phyloP scores from a whole-genome alignment of 2,797 vertebrate genomes.

The Enteromius argenteus region DNA sequence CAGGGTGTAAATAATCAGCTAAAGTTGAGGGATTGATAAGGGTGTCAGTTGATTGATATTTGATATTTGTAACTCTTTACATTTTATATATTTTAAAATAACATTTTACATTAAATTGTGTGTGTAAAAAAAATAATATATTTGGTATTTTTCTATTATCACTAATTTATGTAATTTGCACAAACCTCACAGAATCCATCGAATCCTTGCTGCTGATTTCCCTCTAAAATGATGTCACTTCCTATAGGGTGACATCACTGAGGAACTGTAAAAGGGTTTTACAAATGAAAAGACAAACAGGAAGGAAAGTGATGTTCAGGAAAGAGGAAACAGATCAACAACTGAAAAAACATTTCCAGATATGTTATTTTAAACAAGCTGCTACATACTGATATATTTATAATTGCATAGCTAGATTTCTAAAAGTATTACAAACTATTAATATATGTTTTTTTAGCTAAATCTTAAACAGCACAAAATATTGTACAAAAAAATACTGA shows the following conservation, averaged over 20 bases:
- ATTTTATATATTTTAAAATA: not conserved
- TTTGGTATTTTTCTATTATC: not conserved
- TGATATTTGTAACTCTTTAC: not conserved
- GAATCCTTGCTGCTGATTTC: not conserved
- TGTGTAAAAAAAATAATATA: not conserved
- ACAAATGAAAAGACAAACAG: not conserved
- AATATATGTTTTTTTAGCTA: not conserved
- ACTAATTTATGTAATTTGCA: not conserved
- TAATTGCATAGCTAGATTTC: not conserved
- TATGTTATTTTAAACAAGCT: not conserved
- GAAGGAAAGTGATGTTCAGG: not conserved
- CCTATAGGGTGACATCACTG: not conserved
- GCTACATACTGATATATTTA: too few species aligned
- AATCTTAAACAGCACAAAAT: not conserved
- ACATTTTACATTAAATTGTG: not conserved
- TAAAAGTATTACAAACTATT: not conserved
- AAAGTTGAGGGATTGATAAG: not conserved
- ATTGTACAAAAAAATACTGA: not conserved
- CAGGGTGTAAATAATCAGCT: not conserved
- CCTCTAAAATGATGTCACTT: constrained; percentile 23
- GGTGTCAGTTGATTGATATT: not conserved
- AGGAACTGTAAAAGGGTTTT: not conserved
- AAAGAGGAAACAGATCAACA: not conserved
- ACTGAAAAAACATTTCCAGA: not conserved
- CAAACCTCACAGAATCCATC: not conserved